Percentiles rank a stretch among this genome's conserved stretches.
Evolutionary conservation across 2,797 vertebrate genomes (phyloP).

Genomic region (Macrochelys suwanniensis): DNA sequence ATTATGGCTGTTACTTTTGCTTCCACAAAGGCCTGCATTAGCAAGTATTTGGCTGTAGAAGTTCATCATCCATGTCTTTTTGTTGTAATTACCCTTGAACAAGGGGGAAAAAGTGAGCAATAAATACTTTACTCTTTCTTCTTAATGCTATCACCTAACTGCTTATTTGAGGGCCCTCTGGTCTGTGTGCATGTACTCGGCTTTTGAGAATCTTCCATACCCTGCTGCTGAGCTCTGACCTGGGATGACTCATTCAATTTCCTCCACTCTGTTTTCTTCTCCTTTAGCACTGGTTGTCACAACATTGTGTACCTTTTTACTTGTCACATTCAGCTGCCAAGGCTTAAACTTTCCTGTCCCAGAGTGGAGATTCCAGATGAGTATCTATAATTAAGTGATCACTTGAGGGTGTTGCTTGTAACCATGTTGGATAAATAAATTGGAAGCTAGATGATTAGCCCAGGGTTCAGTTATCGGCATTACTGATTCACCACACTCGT

Average conservation of each 20-base stretch:
- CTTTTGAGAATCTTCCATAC: slow-evolving; percentile 7
- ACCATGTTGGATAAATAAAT: background rate
- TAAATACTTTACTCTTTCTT: too few species aligned
- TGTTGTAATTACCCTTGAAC: background rate
- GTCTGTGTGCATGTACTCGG: slow-evolving; percentile 14
- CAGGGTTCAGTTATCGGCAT: background rate
- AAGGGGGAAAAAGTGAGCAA: background rate
- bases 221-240: background rate
- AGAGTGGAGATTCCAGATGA: background rate
- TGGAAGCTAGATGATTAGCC: background rate
- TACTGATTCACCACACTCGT: background rate
- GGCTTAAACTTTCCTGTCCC: background rate
- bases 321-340: background rate
- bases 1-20: slow-evolving; percentile 23
- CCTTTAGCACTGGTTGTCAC: background rate
- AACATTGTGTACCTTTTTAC: background rate
- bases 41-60: background rate
- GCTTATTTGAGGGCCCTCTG: background rate
- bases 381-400: background rate
- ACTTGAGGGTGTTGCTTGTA: background rate
- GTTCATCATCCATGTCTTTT: background rate
- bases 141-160: background rate
- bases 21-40: slow-evolving; percentile 52
- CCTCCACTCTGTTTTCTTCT: background rate
- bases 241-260: background rate